phyloP scores from a whole-genome alignment of 2,797 vertebrate species.

The Malacoraja senta region DNA sequence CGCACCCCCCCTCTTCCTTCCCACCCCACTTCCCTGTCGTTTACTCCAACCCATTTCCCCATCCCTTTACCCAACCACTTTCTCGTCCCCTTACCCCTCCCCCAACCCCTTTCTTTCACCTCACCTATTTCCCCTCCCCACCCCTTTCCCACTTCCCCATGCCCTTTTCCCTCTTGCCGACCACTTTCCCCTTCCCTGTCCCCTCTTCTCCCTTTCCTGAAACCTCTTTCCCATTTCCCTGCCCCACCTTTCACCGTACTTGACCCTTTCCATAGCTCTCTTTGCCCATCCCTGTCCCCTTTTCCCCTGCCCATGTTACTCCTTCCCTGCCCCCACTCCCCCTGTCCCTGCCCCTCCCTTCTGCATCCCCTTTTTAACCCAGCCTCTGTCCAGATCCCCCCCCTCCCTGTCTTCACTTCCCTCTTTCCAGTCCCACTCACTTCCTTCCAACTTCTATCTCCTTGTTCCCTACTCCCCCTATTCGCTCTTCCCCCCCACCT shows the following conservation, averaged over 20 bases:
- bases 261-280: not conserved
- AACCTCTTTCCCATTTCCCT: not conserved
- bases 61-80: not conserved
- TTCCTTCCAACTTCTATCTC: not conserved
- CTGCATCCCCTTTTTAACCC: not conserved
- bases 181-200: too few species aligned
- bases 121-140: not conserved
- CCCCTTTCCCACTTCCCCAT: too few species aligned
- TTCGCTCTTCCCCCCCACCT: too few species aligned
- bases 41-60: not conserved
- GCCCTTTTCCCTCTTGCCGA: not conserved
- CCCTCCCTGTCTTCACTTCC: not conserved
- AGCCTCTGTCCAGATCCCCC: not conserved
- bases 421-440: too few species aligned
- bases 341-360: not conserved
- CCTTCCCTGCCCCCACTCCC: not conserved
- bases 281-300: too few species aligned
- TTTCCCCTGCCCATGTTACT: not conserved
- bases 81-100: not conserved
- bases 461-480: not conserved
- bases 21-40: not conserved
- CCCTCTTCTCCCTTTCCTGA: not conserved
- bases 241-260: not conserved
- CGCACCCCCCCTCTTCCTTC: not conserved
- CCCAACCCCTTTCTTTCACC: too few species aligned